Base-by-base conservation (phyloP, 2,888 invertebrate species). In the Apotomis turbidana region DNA sequence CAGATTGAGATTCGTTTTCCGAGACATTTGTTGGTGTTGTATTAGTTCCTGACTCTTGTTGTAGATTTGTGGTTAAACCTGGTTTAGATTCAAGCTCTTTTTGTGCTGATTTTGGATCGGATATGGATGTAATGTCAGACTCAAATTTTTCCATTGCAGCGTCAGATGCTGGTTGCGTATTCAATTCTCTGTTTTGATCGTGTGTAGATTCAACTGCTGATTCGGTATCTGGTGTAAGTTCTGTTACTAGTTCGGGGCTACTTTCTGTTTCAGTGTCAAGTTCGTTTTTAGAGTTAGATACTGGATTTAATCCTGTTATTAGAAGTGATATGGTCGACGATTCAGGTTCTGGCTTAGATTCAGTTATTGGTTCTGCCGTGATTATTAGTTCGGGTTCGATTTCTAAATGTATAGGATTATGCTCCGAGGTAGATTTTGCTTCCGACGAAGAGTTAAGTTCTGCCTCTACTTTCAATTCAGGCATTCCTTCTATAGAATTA, bases 261-360 rank as follows among this genome's bases (percentile, higher is more conserved):
- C 49, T 10, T 49, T 49, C 9, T 10, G 49, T 49, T 49, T 10
- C 49, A 9, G 49, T 49, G 9, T 49, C 3, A 9, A 1, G 9
- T 49, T 49, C 49, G 5, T 49, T 9, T 49, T 49, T 36, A n/a
- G 49, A 46, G 3, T 46, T 15, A 15, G 46, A 60, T 61, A 72
- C 68, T 12, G 63, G 63, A 73, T 81, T 76, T 2, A 92, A 81
- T 70, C 89, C 88, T 0, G 93, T 85, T 78, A 92, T 86, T 46
- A 87, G 82, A 76, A 87, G 87, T 66, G 87, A 81, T 78, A 87
- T 86, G 13, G 89, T 80, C 76, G 83, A 85, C 5, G 89, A 83
- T 80, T 89, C 83, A 4, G 86, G 68, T 71, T 76, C 74, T 68
- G 69, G 13, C 59, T 60, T 64, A 13, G 71, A 79, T 72, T 85